Evolutionary conservation across 2,113 vertebrate species (phyloP).

Genomic region (Thymallus thymallus): DNA sequence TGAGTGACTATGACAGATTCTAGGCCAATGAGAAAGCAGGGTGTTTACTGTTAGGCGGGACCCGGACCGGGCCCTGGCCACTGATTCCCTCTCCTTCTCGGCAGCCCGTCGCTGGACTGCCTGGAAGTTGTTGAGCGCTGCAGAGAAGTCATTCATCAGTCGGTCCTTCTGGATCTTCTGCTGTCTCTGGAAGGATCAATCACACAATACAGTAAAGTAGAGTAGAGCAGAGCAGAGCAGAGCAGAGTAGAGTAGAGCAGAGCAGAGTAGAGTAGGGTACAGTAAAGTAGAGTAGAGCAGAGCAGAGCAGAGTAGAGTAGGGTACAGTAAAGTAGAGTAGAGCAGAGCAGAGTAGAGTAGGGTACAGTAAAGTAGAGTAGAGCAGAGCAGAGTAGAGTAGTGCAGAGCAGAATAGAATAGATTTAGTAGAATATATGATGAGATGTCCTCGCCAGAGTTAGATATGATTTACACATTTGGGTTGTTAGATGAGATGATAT

Average conservation of each 20-base stretch:
- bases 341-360: background rate
- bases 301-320: background rate
- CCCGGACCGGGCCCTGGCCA: slow-evolving; percentile 80
- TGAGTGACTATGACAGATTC: too few relatives aligned
- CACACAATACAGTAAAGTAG: too few relatives aligned
- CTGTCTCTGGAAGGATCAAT: slow-evolving; percentile 11
- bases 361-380: background rate
- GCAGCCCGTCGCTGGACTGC: slow-evolving; percentile 82
- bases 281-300: too few relatives aligned
- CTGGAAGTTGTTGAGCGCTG: slow-evolving; percentile 86
- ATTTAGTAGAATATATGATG: too few relatives aligned
- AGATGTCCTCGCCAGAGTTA: too few relatives aligned
- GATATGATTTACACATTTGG: too few relatives aligned
- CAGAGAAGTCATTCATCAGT: slow-evolving; percentile 48
- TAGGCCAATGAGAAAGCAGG: background rate
- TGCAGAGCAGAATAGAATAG: too few relatives aligned
- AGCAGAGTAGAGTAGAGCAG: too few relatives aligned
- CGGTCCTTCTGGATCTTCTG: too few relatives aligned
- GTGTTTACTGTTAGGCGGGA: slow-evolving; percentile 75
- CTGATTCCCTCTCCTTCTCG: slow-evolving; percentile 83
- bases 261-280: slow-evolving; percentile 1
- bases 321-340: background rate
- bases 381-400: background rate
- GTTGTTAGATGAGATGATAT: too few relatives aligned
- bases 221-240: too few relatives aligned